These are phyloP conservation scores for Cacatua alba DNA, from an alignment of 2,113 vertebrate species.

Conservation along the genomic window DNA sequence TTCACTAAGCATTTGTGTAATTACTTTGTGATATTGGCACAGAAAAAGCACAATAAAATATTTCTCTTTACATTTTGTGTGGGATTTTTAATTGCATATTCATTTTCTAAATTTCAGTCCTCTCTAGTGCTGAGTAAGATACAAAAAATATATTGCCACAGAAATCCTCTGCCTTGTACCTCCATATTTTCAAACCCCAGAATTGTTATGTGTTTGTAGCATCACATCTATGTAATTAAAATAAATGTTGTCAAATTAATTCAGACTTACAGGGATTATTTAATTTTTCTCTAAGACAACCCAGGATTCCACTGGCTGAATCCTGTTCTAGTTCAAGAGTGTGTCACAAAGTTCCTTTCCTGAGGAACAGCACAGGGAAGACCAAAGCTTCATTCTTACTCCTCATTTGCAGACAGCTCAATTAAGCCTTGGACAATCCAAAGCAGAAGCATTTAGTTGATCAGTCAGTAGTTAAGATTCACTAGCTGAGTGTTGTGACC, in stretches of 20 bases:
- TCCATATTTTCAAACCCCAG: neutral
- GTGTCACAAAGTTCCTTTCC: neutral
- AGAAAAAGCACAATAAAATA: conserved; percentile 31
- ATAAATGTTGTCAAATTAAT: neutral
- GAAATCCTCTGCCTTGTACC: neutral
- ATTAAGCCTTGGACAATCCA: neutral
- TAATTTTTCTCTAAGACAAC: neutral
- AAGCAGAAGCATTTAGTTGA: neutral
- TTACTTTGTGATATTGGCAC: conserved; percentile 13
- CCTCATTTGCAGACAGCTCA: neutral
- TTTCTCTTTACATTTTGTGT: conserved; percentile 8
- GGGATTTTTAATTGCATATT: conserved; percentile 24
- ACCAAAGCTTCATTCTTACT: neutral
- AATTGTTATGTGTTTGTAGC: neutral
- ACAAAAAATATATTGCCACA: neutral
- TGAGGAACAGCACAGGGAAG: neutral
- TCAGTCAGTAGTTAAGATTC: neutral
- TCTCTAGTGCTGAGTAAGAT: neutral
- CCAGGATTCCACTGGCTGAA: neutral
- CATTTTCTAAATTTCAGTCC: conserved; percentile 14
- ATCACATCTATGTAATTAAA: neutral
- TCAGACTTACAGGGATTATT: neutral
- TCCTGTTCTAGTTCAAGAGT: neutral
- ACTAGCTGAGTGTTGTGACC: neutral
- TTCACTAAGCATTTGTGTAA: conserved; percentile 18